Base-by-base conservation (phyloP, 1,140 invertebrate genomes). In the Drosophila lini region DNA sequence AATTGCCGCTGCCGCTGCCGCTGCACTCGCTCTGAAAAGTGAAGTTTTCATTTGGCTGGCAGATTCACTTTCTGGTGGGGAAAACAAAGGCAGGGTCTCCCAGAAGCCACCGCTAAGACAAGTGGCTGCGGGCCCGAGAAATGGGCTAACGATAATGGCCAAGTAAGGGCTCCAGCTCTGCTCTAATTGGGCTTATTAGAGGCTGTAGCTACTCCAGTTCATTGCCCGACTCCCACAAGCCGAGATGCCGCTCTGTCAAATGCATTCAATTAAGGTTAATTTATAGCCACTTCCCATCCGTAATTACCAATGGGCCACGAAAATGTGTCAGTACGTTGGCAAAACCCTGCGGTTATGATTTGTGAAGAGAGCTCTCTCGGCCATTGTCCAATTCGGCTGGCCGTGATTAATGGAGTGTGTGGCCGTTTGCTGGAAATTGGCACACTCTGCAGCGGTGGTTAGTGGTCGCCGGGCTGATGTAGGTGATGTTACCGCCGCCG, bases 241-340 rank as follows among this genome's bases (percentile, higher is more conserved):
- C n/a, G 9, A 5, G 48, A n/a, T n/a, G 32, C 55, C 19, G 44
- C 56, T 77, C 63, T 77, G 83, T 83, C 83, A 86, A 86, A 88
- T 77, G 83, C 83, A 86, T 88, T 86, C 80, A 83, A 86, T 86
- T 88, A 86, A 83, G 83, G 83, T 86, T 86, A 86, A 86, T 86
- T 88, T 82, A 81, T 71, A 74, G 80, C 84, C 83, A 86, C 83
- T 86, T 86, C 83, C 83, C 83, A 47, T 70, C 36, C 52, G 68
- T 83, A 86, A 86, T 86, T 88, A 86, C 83, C 15, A 9, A 47
- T 41, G 64, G 19, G 41, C 34, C 69, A 44, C 53, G 44, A 50
- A 85, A 74, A 85, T 85, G 68, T 85, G 78, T 63, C 81, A 80
- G 81, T 71, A 58, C 65, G 68, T 81, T 76, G 70, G 74, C 69